Conservation (phyloP, 2,888 invertebrate species). For the Scaptodrosophila latifasciaeformis region DNA sequence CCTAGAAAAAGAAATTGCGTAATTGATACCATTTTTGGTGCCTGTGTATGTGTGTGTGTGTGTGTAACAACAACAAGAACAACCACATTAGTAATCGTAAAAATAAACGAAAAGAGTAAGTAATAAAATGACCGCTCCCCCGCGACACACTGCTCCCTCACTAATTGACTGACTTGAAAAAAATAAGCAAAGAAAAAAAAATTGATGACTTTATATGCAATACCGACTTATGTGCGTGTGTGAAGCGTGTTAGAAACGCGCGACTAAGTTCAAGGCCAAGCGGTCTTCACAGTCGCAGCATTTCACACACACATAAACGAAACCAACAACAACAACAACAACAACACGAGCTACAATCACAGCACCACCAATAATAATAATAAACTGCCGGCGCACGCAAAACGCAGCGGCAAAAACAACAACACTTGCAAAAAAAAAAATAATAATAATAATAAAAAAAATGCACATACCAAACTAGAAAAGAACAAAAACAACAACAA, state of each 20-base stretch:
- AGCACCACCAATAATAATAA: slow-evolving; percentile 20
- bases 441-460: slow-evolving; percentile 14
- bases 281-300: background rate
- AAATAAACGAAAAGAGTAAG: background rate
- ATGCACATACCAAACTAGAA: no score
- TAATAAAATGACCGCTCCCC: no score
- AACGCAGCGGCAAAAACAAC: slow-evolving; percentile 45
- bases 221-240: slow-evolving; percentile 13
- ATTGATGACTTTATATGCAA: no score
- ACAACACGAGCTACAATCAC: slow-evolving; percentile 7
- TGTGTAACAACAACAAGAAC: background rate
- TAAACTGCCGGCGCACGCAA: slow-evolving; percentile 18
- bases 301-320: background rate
- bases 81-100: slow-evolving; percentile 6
- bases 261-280: slow-evolving; percentile 64
- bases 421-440: slow-evolving; percentile 32
- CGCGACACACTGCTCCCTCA: no score
- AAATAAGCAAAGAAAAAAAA: no score
- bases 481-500: slow-evolving; percentile 9
- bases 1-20: slow-evolving; percentile 48
- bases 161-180: no score
- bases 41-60: no score
- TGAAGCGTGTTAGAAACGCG: slow-evolving; percentile 54
- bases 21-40: slow-evolving; percentile 58
- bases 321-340: slow-evolving; percentile 19